Evolutionary conservation across 2,888 invertebrate species (phyloP).

Genomic region (Agonopterix subpropinquella): DNA sequence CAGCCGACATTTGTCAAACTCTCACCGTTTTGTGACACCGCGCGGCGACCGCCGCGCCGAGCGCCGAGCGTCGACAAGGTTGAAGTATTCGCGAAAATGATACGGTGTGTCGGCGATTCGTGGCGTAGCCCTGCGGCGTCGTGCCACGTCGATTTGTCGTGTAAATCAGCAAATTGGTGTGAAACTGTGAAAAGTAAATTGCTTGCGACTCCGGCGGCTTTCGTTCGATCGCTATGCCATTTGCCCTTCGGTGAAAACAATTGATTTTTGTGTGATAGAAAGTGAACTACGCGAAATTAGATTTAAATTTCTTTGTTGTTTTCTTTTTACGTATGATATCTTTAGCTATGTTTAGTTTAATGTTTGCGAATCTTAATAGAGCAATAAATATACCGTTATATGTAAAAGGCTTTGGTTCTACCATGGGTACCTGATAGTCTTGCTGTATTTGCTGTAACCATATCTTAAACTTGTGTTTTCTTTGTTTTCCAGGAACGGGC

Average conservation of each 20-base stretch:
- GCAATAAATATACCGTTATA: no score
- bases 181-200: conserved; percentile 38
- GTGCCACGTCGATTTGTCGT: conserved; percentile 37
- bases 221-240: conserved; percentile 26
- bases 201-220: conserved; percentile 19
- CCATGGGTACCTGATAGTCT: no score
- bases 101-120: conserved; percentile 1
- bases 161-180: conserved; percentile 47
- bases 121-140: conserved; percentile 12
- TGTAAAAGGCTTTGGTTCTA: no score
- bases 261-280: conserved; percentile 43
- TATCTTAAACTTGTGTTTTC: no score
- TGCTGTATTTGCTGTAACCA: no score
- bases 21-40: neutral
- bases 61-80: neutral
- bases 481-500: conserved; percentile 45
- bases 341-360: no score
- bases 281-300: conserved; percentile 19
- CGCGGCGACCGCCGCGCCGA: neutral
- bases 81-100: conserved; percentile 4
- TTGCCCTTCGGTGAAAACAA: conserved; percentile 40
- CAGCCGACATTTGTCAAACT: neutral
- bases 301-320: no score
- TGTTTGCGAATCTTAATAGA: no score
- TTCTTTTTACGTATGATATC: no score